Percentiles rank a stretch among this genome's conserved stretches.
Evolutionary conservation across 2,888 invertebrate species (phyloP).

Genomic region (Nematopogon swammerdamellus): DNA sequence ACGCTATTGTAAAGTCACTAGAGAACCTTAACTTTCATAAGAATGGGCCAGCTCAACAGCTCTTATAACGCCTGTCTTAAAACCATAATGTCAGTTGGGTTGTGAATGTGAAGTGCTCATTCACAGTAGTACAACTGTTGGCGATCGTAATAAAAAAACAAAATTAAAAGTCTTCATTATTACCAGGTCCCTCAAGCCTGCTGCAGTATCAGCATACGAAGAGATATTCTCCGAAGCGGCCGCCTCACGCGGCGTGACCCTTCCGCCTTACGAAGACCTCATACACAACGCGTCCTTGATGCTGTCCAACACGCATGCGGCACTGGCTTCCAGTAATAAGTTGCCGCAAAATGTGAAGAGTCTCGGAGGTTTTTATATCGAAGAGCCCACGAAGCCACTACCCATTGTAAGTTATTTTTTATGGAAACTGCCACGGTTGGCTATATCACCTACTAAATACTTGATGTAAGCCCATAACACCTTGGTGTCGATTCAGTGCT

Average conservation of each 20-base stretch:
- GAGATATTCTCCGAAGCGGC: neutral
- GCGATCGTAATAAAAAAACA: too few species aligned
- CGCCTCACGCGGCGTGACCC: neutral
- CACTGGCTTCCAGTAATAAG: neutral
- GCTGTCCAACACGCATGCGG: neutral
- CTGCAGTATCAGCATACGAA: neutral
- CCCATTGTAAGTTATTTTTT: too few species aligned
- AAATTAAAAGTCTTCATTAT: neutral
- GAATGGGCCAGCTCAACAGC: too few species aligned
- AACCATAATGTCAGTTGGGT: too few species aligned
- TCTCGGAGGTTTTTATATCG: neutral
- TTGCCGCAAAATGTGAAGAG: neutral
- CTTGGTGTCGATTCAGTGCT: too few species aligned
- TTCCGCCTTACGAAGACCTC: neutral
- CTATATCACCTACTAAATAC: too few species aligned
- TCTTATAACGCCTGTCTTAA: too few species aligned
- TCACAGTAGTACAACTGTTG: too few species aligned
- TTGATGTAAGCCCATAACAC: too few species aligned
- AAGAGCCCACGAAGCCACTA: neutral
- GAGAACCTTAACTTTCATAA: too few species aligned
- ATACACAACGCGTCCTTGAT: neutral
- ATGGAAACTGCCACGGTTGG: too few species aligned
- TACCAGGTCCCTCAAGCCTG: neutral
- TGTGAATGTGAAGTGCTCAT: neutral
- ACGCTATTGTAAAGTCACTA: too few species aligned